Conservation (phyloP, 2,113 vertebrate species). For the Australoheros scitulus region DNA sequence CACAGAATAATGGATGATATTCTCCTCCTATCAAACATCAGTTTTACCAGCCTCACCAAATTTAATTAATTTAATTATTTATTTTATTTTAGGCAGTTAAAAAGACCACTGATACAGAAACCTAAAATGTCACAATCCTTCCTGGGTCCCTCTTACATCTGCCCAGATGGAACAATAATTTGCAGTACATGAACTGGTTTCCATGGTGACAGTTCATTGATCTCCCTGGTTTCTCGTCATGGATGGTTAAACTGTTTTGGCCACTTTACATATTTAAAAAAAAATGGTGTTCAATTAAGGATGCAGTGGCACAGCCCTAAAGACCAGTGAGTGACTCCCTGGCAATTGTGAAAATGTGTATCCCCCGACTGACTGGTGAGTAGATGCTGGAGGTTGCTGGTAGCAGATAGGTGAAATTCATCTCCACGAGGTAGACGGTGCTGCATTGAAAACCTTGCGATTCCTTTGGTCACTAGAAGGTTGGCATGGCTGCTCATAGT, state of each 20-base stretch:
- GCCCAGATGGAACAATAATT: neutral
- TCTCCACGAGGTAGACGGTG: neutral
- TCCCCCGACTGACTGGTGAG: neutral
- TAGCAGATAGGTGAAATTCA: neutral
- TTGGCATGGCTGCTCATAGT: neutral
- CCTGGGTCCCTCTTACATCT: neutral
- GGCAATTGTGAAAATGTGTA: neutral
- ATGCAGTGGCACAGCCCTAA: neutral
- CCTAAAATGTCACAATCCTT: neutral
- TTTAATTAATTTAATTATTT: neutral
- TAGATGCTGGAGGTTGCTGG: neutral
- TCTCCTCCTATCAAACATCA: neutral
- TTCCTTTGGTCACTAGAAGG: neutral
- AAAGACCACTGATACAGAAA: neutral
- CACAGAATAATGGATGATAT: neutral
- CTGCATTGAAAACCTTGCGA: neutral
- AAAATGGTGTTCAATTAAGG: neutral
- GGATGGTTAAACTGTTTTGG: conserved; percentile 17
- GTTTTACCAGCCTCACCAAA: neutral
- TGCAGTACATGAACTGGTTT: conserved; percentile 21
- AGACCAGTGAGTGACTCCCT: neutral
- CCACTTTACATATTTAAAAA: neutral
- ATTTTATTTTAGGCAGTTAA: neutral
- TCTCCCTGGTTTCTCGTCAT: conserved; percentile 18
- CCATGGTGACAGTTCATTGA: conserved; percentile 44